phyloP scores from a whole-genome alignment of 92 coral and sea anemone genomes.

The Chrysogorgia sp. region DNA sequence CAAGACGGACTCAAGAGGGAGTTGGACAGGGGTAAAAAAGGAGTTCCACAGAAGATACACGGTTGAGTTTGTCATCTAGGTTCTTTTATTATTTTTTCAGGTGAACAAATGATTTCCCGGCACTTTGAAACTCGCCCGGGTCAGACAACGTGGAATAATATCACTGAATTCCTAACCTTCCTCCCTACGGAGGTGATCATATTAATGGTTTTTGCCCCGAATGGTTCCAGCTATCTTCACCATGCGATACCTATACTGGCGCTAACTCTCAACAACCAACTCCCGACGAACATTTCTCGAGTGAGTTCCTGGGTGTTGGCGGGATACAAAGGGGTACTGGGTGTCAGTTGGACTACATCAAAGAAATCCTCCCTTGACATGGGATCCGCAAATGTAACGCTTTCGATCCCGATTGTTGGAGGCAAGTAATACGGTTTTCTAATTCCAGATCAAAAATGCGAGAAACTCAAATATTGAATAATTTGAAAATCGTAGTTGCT shows the following conservation, averaged over 20 bases:
- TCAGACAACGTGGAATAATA: not conserved
- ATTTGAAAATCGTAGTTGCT: too few relatives aligned
- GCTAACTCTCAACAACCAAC: not conserved
- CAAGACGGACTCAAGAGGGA: too few relatives aligned
- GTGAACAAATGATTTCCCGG: not conserved
- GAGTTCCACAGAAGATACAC: too few relatives aligned
- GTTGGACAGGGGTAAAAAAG: too few relatives aligned
- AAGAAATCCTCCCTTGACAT: not conserved
- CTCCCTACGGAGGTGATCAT: not conserved
- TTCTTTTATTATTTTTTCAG: not conserved
- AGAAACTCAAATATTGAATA: too few relatives aligned
- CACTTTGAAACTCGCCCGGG: not conserved
- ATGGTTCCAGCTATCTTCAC: not conserved
- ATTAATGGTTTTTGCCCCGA: not conserved
- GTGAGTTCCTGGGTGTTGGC: not conserved
- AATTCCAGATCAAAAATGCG: not conserved
- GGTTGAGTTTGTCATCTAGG: too few relatives aligned
- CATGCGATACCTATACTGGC: not conserved
- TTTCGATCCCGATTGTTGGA: not conserved
- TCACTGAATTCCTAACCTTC: not conserved
- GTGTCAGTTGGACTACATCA: not conserved
- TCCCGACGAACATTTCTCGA: not conserved
- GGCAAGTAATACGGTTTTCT: not conserved
- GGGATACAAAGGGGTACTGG: slow-evolving; percentile 12
- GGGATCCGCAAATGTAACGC: not conserved